phyloP scores from a whole-genome alignment of 2,113 vertebrate genomes.

The Pluvianellus socialis region DNA sequence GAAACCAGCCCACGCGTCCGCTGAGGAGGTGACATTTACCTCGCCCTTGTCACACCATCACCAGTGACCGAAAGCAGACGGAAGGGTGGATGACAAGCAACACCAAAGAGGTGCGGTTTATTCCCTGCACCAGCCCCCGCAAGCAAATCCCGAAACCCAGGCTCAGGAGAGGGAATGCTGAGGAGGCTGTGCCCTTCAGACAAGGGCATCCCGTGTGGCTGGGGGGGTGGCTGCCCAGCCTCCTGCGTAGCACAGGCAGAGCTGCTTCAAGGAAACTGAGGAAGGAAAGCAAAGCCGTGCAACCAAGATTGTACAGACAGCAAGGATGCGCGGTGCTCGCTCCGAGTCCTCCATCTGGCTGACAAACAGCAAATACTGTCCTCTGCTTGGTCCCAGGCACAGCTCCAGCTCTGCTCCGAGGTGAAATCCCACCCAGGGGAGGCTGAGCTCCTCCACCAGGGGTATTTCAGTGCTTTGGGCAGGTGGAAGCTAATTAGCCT shows the following conservation, averaged over 20 bases:
- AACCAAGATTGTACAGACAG: rapidly evolving
- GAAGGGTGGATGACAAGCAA: not conserved
- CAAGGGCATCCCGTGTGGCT: rapidly evolving
- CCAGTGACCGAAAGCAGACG: rapidly evolving
- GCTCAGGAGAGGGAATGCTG: not conserved
- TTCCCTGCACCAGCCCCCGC: not conserved
- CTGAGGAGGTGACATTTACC: not conserved
- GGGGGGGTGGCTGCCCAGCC: rapidly evolving
- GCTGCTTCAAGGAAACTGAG: not conserved
- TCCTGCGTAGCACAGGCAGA: not conserved
- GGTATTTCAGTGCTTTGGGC: not conserved
- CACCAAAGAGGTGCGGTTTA: not conserved
- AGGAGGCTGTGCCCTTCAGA: not conserved
- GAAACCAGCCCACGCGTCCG: not conserved
- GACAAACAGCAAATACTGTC: rapidly evolving
- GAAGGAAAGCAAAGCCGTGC: not conserved
- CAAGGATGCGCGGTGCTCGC: not conserved
- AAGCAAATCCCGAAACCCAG: not conserved
- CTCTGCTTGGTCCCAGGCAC: not conserved
- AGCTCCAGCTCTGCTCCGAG: not conserved
- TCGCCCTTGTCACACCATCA: not conserved
- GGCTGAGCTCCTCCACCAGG: rapidly evolving
- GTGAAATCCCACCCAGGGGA: rapidly evolving
- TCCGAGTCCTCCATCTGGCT: rapidly evolving
- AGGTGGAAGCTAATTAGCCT: not conserved